phyloP scores from a whole-genome alignment of 2,888 invertebrate genomes.

The Hydrotaea diabolus region DNA sequence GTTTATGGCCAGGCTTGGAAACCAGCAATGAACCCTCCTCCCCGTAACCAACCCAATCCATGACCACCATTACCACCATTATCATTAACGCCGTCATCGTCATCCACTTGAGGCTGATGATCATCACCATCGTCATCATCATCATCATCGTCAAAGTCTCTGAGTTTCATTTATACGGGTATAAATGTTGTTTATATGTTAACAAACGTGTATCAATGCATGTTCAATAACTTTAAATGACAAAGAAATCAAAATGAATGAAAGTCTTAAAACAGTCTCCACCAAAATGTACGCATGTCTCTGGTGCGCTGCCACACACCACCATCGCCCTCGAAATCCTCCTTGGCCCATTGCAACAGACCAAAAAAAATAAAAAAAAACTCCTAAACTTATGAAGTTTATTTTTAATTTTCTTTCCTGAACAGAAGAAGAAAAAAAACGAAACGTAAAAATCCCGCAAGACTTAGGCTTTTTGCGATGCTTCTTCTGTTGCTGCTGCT shows the following conservation, averaged over 20 bases:
- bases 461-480: conserved; percentile 51
- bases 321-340: background rate
- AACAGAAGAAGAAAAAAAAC: conserved; percentile 1
- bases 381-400: conserved; percentile 58
- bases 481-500: conserved; percentile 8
- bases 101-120: background rate
- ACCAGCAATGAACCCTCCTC: background rate
- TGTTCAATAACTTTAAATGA: conserved; percentile 76
- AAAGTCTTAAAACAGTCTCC: conserved; percentile 57
- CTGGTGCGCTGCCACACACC: background rate
- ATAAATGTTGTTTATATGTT: conserved; percentile 68
- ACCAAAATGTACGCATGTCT: conserved; percentile 1
- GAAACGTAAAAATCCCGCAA: conserved; percentile 56
- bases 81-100: background rate
- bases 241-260: conserved; percentile 69
- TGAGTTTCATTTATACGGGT: conserved; percentile 62
- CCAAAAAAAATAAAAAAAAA: no score
- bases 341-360: no score
- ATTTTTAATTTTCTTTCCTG: conserved; percentile 64
- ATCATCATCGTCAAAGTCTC: conserved; percentile 5
- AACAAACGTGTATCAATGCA: conserved; percentile 78
- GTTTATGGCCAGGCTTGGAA: conserved; percentile 54
- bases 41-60: no score
- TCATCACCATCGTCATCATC: conserved; percentile 21
- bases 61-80: background rate